These are phyloP conservation scores for Geococcyx californianus DNA, from an alignment of 2,113 vertebrate species.

Conservation along the genomic window DNA sequence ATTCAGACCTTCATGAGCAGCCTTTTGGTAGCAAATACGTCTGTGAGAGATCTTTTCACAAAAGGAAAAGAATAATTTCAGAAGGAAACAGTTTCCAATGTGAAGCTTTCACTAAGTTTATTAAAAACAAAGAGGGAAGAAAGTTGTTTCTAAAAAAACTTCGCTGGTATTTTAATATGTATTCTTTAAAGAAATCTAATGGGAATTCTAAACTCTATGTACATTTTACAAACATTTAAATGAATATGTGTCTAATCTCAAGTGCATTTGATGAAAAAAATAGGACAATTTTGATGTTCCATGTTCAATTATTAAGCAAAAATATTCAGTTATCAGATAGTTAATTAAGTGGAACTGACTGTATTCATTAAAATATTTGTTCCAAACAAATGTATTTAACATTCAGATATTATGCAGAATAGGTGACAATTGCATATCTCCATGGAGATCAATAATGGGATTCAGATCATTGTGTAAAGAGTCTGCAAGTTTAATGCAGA, in stretches of 20 bases:
- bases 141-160: constrained; percentile 46
- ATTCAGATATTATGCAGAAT: constrained; percentile 96
- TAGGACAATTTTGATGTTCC: constrained; percentile 78
- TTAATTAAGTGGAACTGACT: constrained; percentile 90
- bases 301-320: constrained; percentile 88
- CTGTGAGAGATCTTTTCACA: background rate
- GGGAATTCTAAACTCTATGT: constrained; percentile 67
- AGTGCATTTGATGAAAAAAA: constrained; percentile 76
- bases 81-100: constrained; percentile 47
- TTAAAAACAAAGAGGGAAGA: constrained; percentile 28
- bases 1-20: background rate
- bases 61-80: background rate
- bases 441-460: constrained; percentile 99
- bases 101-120: constrained; percentile 52
- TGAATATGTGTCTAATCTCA: constrained; percentile 73
- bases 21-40: background rate
- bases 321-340: constrained; percentile 90
- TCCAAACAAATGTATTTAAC: constrained; percentile 98
- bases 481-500: constrained; percentile 99
- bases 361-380: constrained; percentile 92
- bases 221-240: constrained; percentile 72
- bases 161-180: constrained; percentile 42
- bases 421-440: constrained; percentile 99
- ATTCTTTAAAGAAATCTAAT: constrained; percentile 67
- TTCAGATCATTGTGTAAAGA: constrained; percentile 99